Conservation (phyloP, 2,113 vertebrate genomes). For the Anhinga rufa region DNA sequence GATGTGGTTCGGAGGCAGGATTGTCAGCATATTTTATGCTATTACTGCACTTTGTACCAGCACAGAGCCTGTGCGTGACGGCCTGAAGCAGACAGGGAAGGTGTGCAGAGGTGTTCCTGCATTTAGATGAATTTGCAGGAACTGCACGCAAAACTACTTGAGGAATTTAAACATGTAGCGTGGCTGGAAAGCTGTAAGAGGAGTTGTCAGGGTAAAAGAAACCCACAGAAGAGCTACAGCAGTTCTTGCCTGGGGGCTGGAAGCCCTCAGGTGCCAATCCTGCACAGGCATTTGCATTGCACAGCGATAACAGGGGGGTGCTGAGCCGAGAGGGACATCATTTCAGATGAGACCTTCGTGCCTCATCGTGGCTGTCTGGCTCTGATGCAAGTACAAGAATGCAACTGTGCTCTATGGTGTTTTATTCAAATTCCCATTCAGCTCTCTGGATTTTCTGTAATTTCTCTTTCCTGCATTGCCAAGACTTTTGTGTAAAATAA, state of each 20-base stretch:
- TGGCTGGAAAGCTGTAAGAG: neutral
- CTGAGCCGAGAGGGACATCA: neutral
- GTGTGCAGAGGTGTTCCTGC: neutral
- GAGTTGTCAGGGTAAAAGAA: neutral
- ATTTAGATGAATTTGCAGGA: neutral
- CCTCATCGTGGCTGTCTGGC: rapidly evolving
- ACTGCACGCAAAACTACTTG: rapidly evolving
- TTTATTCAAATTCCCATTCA: neutral
- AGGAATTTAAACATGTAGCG: neutral
- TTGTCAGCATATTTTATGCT: neutral
- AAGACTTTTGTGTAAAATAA: neutral
- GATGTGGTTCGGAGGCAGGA: rapidly evolving
- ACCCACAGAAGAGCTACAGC: neutral
- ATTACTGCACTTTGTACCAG: neutral
- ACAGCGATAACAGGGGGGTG: neutral
- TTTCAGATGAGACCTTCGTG: neutral
- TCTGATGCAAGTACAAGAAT: neutral
- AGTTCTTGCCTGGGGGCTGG: neutral
- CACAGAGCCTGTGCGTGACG: neutral
- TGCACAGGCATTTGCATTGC: neutral
- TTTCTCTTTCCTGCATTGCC: neutral
- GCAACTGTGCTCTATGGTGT: neutral
- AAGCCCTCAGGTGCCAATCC: neutral
- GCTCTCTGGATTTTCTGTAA: neutral
- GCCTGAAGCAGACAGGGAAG: neutral